These are phyloP conservation scores for Centropristis striata DNA, from an alignment of 2,113 vertebrate species.

Conservation along the genomic window DNA sequence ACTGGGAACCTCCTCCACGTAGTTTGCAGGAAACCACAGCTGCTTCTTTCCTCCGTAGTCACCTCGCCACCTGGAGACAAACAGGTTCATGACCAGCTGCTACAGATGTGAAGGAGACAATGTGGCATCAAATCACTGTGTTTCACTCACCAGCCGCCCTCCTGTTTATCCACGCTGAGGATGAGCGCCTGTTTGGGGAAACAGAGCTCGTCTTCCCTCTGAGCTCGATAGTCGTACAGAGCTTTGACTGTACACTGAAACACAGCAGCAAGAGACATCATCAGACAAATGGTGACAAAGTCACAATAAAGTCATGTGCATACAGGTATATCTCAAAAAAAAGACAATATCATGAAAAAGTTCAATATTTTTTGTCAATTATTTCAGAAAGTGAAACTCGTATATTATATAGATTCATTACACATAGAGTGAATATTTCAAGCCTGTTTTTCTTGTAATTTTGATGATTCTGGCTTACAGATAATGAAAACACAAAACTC, in stretches of 20 bases:
- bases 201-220: slow-evolving; percentile 91
- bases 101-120: too few species aligned
- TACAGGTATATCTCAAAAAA: too few species aligned
- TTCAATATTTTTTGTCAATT: too few species aligned
- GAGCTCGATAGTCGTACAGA: slow-evolving; percentile 90
- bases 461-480: too few species aligned
- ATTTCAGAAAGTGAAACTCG: too few species aligned
- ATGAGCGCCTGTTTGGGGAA: slow-evolving; percentile 93
- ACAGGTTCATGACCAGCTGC: not conserved
- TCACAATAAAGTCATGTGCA: too few species aligned
- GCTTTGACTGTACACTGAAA: slow-evolving; percentile 90
- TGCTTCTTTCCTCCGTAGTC: slow-evolving; percentile 87
- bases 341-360: too few species aligned
- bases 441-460: too few species aligned
- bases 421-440: too few species aligned
- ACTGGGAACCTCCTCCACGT: slow-evolving; percentile 84
- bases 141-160: slow-evolving; percentile 88
- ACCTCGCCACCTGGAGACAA: slow-evolving; percentile 78
- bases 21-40: slow-evolving; percentile 88
- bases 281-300: too few species aligned
- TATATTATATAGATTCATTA: too few species aligned
- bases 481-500: too few species aligned
- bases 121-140: not conserved
- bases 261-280: not conserved
- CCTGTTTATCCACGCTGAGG: slow-evolving; percentile 90